Percentiles rank a stretch among this genome's conserved stretches.
These are phyloP conservation scores for Plagiodera versicolora DNA, from an alignment of 2,888 invertebrate genomes.

Conservation along the genomic window DNA sequence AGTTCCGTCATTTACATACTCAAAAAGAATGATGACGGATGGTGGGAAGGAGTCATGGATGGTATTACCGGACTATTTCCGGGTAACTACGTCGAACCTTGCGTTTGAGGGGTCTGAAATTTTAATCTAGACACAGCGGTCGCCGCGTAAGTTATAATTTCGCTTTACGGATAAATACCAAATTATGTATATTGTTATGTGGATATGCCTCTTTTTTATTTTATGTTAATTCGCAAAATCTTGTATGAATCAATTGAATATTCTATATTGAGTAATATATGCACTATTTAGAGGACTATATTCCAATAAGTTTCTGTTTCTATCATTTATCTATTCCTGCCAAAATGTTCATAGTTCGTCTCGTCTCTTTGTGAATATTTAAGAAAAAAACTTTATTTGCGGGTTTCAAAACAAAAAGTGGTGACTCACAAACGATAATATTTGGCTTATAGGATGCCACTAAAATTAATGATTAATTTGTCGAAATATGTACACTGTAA, in stretches of 20 bases:
- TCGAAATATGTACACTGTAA: too few relatives aligned
- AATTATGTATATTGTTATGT: not conserved
- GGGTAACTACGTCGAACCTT: slow-evolving; percentile 97
- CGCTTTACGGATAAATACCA: not conserved
- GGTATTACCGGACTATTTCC: slow-evolving; percentile 99
- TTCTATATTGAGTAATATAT: not conserved
- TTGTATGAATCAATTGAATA: not conserved
- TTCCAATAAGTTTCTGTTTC: too few relatives aligned
- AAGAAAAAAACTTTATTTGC: too few relatives aligned
- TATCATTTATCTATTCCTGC: too few relatives aligned
- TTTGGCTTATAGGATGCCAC: too few relatives aligned
- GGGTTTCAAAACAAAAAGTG: too few relatives aligned
- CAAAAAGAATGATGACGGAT: slow-evolving; percentile 99
- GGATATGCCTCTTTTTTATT: not conserved
- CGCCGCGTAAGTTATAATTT: not conserved
- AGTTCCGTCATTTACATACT: slow-evolving; percentile 96
- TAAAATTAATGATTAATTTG: too few relatives aligned
- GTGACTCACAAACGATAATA: too few relatives aligned
- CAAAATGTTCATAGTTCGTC: too few relatives aligned
- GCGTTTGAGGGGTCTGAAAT: slow-evolving; percentile 62
- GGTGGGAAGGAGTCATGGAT: slow-evolving; percentile 99
- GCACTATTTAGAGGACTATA: not conserved
- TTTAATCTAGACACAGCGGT: not conserved
- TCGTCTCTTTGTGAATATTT: too few relatives aligned
- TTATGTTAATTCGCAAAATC: not conserved